Percentiles rank a stretch among this genome's conserved stretches.
phyloP scores from a whole-genome alignment of 2,888 invertebrate species.

The Barypeithes pellucidus region DNA sequence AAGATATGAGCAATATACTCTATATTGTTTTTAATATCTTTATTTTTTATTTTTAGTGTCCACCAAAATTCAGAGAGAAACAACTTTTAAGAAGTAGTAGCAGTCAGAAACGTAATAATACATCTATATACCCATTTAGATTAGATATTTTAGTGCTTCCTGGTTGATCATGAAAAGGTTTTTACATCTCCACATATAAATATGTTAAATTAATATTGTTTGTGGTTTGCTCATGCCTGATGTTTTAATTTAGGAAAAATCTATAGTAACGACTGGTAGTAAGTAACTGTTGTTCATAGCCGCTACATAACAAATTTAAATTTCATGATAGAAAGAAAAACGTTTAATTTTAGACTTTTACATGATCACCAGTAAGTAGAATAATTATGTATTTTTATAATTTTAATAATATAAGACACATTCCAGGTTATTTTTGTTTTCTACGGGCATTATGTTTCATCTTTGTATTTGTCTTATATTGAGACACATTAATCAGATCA shows the following conservation, averaged over 20 bases:
- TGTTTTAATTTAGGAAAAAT: no score
- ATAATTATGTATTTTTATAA: slow-evolving; percentile 46
- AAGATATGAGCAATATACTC: no score
- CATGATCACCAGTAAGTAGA: slow-evolving; percentile 33
- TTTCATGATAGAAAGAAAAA: neutral
- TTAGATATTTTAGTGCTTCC: neutral
- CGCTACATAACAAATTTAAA: neutral
- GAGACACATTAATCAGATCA: slow-evolving; percentile 7
- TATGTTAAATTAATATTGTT: no score
- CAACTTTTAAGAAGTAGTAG: slow-evolving; percentile 71
- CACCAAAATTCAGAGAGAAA: slow-evolving; percentile 78
- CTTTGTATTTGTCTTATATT: neutral
- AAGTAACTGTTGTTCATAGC: no score
- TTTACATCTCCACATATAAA: no score
- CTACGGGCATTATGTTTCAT: slow-evolving; percentile 54
- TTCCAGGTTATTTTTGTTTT: slow-evolving; percentile 55
- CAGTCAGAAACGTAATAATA: neutral
- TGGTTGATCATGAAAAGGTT: slow-evolving; percentile 11
- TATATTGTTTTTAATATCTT: no score
- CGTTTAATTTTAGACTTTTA: slow-evolving; percentile 1
- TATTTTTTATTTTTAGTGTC: slow-evolving; percentile 72
- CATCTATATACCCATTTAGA: slow-evolving; percentile 11
- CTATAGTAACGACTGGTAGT: no score
- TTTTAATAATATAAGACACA: slow-evolving; percentile 54
- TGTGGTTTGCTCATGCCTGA: no score